Evolutionary conservation across 2,888 invertebrate genomes (phyloP).

Genomic region (Tortrix viridana): DNA sequence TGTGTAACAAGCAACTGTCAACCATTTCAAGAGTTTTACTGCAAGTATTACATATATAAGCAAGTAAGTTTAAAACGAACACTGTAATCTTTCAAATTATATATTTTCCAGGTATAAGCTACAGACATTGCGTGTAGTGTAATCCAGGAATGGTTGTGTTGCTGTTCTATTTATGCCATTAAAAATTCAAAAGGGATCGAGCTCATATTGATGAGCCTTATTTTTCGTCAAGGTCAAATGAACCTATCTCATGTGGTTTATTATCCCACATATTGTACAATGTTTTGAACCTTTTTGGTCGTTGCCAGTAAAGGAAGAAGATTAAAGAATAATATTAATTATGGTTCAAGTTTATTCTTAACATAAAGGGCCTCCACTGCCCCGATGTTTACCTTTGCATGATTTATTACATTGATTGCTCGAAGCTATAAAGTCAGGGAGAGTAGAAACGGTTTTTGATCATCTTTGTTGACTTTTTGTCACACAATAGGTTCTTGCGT

Average conservation of each 20-base stretch:
- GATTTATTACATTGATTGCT: conserved; percentile 10
- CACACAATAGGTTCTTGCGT: too few relatives aligned
- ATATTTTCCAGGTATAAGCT: too few relatives aligned
- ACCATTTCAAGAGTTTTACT: not conserved
- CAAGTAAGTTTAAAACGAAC: too few relatives aligned
- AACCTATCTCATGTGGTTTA: too few relatives aligned
- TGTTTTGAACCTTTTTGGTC: not conserved
- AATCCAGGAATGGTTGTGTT: too few relatives aligned
- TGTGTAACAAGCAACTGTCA: not conserved
- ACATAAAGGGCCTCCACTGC: conserved; percentile 10
- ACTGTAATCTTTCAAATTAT: too few relatives aligned
- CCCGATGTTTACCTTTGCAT: conserved; percentile 15
- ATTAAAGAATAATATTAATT: conserved; percentile 30
- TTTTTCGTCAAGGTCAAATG: too few relatives aligned
- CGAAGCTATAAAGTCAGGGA: conserved; percentile 2
- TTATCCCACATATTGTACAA: not conserved
- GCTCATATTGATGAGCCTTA: too few relatives aligned
- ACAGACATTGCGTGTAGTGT: too few relatives aligned
- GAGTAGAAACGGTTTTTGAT: conserved; percentile 1
- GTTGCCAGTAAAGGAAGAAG: conserved; percentile 6
- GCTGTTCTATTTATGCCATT: too few relatives aligned
- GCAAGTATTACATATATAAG: too few relatives aligned
- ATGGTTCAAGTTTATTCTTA: conserved; percentile 22
- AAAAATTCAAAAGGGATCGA: too few relatives aligned
- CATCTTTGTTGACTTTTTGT: not conserved